Evolutionary conservation across 2,113 vertebrate genomes (phyloP).

Genomic region (Peromyscus californicus): DNA sequence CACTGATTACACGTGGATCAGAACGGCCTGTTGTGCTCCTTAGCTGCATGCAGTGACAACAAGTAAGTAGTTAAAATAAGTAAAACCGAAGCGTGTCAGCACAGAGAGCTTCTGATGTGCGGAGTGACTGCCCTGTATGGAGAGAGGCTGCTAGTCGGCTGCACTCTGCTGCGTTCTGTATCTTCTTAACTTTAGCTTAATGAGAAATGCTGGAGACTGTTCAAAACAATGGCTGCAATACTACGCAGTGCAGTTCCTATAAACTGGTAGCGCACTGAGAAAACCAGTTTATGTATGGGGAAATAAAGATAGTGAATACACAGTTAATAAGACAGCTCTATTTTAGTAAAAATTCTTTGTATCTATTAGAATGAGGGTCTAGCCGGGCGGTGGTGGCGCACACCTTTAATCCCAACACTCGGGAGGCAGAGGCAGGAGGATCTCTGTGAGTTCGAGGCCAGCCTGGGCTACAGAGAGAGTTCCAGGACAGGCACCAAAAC

Average conservation of each 20-base stretch:
- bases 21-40: background rate
- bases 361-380: background rate
- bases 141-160: background rate
- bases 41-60: background rate
- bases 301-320: constrained; percentile 39
- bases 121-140: background rate
- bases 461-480: too few relatives aligned
- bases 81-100: background rate
- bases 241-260: background rate
- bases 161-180: background rate
- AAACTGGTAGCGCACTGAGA: background rate
- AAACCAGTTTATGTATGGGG: background rate
- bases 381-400: too few relatives aligned
- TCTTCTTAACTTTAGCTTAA: background rate
- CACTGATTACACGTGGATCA: background rate
- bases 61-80: background rate
- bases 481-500: too few relatives aligned
- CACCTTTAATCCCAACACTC: too few relatives aligned
- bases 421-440: too few relatives aligned
- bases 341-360: constrained; percentile 11
- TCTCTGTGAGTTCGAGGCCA: too few relatives aligned
- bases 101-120: background rate
- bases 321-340: background rate
- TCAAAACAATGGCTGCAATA: background rate
- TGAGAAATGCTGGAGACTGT: background rate